phyloP scores from a whole-genome alignment of 2,888 invertebrate genomes.

The Trilocha varians region DNA sequence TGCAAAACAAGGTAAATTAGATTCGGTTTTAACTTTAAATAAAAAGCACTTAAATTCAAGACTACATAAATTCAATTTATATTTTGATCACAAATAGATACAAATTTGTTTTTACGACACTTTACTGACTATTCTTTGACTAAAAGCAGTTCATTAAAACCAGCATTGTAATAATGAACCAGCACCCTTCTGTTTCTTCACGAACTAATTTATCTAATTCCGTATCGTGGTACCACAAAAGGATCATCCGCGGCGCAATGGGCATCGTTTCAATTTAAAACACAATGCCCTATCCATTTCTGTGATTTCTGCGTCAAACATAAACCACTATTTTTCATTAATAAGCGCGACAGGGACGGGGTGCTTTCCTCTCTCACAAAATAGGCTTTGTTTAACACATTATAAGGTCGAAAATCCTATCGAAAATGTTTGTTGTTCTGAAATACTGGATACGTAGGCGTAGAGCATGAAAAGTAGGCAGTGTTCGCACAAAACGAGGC shows the following conservation, averaged over 20 bases:
- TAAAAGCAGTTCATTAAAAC: too few species aligned
- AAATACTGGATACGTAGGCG: conserved; percentile 67
- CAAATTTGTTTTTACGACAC: too few species aligned
- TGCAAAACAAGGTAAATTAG: too few species aligned
- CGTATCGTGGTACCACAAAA: conserved; percentile 11
- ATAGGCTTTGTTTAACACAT: conserved; percentile 28
- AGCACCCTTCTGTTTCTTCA: not conserved
- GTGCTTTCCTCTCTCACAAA: conserved; percentile 35
- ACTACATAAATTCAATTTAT: too few species aligned
- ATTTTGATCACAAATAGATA: too few species aligned
- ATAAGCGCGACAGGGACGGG: conserved; percentile 69
- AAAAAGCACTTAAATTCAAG: too few species aligned
- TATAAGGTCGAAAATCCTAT: conserved; percentile 43
- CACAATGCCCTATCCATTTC: conserved; percentile 73
- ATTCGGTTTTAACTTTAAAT: too few species aligned
- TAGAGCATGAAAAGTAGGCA: conserved; percentile 71
- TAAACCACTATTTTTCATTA: conserved; percentile 70
- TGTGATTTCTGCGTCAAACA: conserved; percentile 69
- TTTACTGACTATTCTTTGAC: too few species aligned
- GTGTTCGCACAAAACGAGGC: conserved; percentile 49
- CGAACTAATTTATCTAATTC: not conserved
- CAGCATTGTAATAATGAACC: too few species aligned
- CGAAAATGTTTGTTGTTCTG: conserved; percentile 39
- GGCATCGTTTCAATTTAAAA: conserved; percentile 69
- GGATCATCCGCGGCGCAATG: conserved; percentile 39